phyloP scores from a whole-genome alignment of 2,797 vertebrate genomes.

The Smutsia gigantea region DNA sequence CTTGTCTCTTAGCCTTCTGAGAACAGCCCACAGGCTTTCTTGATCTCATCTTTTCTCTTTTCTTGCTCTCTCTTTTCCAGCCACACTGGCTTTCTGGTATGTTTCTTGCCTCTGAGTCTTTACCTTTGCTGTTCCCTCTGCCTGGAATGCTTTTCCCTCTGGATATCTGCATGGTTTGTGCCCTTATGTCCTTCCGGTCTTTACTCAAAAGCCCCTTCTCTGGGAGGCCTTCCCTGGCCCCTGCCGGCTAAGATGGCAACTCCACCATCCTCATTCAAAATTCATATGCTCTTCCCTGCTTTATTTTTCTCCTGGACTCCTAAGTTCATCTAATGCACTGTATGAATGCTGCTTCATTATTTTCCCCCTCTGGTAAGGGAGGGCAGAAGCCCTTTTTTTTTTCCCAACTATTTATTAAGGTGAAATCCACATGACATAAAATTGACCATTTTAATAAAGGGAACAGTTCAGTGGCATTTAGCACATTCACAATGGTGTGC shows the following conservation, averaged over 20 bases:
- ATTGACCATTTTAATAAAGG: background rate
- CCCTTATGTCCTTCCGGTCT: background rate
- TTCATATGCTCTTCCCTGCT: background rate
- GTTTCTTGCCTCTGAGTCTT: background rate
- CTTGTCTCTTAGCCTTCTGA: background rate
- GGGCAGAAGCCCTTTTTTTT: background rate
- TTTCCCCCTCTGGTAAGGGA: background rate
- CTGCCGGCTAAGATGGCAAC: background rate
- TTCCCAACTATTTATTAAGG: background rate
- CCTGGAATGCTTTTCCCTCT: background rate
- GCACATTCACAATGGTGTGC: background rate
- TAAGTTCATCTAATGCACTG: background rate
- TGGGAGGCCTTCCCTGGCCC: background rate
- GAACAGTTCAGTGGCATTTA: background rate
- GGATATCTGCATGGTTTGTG: background rate
- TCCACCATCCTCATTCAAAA: rapidly evolving
- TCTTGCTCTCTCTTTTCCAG: background rate
- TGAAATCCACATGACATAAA: conserved; percentile 1
- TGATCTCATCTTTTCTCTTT: background rate
- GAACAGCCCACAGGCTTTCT: background rate
- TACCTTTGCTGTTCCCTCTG: background rate
- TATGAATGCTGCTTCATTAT: background rate
- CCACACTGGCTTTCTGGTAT: background rate
- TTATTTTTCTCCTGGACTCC: background rate
- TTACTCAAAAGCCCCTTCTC: background rate